These are phyloP conservation scores for Andrena chrysosceles DNA, from an alignment of 2,888 invertebrate species.

Conservation along the genomic window DNA sequence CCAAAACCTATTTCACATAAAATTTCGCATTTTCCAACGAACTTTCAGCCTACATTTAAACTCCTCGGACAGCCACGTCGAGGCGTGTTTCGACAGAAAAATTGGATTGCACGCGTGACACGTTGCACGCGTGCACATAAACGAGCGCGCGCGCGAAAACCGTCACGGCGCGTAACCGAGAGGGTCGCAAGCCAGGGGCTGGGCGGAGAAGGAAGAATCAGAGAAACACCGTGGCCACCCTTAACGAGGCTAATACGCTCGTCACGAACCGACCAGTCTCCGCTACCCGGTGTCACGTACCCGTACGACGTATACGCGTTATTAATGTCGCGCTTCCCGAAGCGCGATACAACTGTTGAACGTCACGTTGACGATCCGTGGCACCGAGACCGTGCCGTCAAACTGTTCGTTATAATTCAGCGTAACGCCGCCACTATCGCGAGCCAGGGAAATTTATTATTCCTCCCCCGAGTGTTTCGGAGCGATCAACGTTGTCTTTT, in stretches of 20 bases:
- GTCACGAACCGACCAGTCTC: constrained; percentile 66
- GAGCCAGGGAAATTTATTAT: constrained; percentile 15
- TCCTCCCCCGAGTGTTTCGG: neutral
- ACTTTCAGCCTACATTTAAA: neutral
- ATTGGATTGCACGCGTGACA: constrained; percentile 37
- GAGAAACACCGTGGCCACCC: constrained; percentile 64
- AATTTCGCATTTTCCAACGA: too few species aligned
- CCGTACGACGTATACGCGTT: constrained; percentile 63
- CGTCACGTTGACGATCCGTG: constrained; percentile 77
- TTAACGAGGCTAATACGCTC: constrained; percentile 80
- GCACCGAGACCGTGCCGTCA: constrained; percentile 28
- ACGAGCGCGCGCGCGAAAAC: constrained; percentile 18
- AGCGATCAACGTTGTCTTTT: too few species aligned
- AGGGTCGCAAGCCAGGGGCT: constrained; percentile 19
- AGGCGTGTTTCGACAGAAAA: constrained; percentile 17
- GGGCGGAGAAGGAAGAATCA: constrained; percentile 48
- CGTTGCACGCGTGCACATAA: constrained; percentile 39
- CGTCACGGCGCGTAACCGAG: constrained; percentile 52
- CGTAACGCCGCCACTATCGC: neutral
- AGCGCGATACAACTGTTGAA: constrained; percentile 81
- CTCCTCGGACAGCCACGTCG: neutral
- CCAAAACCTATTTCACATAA: too few species aligned
- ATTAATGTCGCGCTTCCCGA: constrained; percentile 78
- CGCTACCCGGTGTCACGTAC: constrained; percentile 65
- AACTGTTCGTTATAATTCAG: constrained; percentile 60